A percentile compares a stretch with the other conserved stretches of the same genome.
Conservation (phyloP, 2,797 vertebrate genomes). For the Neostethus bicornis region DNA sequence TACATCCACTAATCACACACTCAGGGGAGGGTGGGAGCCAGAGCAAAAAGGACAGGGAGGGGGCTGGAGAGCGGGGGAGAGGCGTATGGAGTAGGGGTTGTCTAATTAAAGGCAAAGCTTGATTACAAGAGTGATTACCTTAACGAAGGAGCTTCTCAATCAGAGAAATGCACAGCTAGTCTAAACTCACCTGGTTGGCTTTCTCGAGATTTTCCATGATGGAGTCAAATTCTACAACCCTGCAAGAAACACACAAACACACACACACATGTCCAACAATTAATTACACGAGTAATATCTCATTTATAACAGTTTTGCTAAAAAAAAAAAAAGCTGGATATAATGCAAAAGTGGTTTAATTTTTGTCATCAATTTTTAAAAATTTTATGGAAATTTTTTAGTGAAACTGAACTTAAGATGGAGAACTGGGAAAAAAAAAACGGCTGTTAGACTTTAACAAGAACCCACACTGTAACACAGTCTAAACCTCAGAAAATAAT, state of each 20-base stretch:
- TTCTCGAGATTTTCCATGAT: conserved; percentile 95
- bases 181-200: conserved; percentile 91
- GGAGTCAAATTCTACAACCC: conserved; percentile 90
- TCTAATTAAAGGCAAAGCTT: conserved; percentile 80
- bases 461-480: too few species aligned
- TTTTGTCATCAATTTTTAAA: too few species aligned
- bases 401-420: too few species aligned
- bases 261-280: conserved; percentile 40
- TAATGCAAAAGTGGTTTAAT: too few species aligned
- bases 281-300: conserved; percentile 26
- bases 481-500: too few species aligned
- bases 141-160: conserved; percentile 78
- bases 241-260: conserved; percentile 70
- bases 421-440: too few species aligned
- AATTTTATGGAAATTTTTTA: too few species aligned
- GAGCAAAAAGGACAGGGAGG: conserved; percentile 26
- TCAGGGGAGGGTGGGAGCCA: conserved; percentile 38
- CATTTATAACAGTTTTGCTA: background rate
- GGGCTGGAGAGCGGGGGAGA: background rate
- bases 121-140: conserved; percentile 83
- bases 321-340: background rate
- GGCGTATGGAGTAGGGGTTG: conserved; percentile 57
- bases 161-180: conserved; percentile 61
- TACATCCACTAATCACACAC: conserved; percentile 75
- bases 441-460: too few species aligned